Evolutionary conservation across 2,113 vertebrate genomes (phyloP).

Genomic region (Pluvialis apricaria): DNA sequence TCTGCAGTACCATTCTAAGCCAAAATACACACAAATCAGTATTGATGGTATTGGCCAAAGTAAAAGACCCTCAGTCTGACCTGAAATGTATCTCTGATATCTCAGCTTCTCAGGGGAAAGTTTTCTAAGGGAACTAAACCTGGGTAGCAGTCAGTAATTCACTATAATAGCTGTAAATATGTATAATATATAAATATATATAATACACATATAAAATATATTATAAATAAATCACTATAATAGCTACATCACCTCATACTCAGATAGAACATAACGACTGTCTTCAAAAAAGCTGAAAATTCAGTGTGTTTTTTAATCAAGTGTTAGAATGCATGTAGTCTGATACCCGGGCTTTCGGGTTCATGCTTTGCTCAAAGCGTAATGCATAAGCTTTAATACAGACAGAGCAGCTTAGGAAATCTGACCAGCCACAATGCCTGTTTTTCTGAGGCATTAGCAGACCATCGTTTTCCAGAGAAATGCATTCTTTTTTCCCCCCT

Average conservation of each 20-base stretch:
- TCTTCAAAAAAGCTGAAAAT: background rate
- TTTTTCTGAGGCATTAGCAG: background rate
- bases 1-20: background rate
- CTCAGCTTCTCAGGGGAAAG: background rate
- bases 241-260: background rate
- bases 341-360: background rate
- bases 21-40: conserved; percentile 6
- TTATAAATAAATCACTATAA: too few relatives aligned
- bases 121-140: background rate
- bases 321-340: background rate
- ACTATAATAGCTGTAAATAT: too few relatives aligned
- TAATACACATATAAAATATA: too few relatives aligned
- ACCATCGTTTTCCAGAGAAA: background rate
- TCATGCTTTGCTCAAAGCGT: background rate
- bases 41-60: background rate
- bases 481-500: background rate
- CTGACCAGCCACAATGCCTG: background rate
- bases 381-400: too few relatives aligned
- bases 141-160: background rate
- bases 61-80: background rate
- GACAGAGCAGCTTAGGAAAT: background rate
- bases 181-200: too few relatives aligned
- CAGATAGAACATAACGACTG: background rate
- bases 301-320: background rate
- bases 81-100: background rate